Evolutionary conservation across 2,797 vertebrate species (phyloP).

Genomic region (Cossypha polioptera): DNA sequence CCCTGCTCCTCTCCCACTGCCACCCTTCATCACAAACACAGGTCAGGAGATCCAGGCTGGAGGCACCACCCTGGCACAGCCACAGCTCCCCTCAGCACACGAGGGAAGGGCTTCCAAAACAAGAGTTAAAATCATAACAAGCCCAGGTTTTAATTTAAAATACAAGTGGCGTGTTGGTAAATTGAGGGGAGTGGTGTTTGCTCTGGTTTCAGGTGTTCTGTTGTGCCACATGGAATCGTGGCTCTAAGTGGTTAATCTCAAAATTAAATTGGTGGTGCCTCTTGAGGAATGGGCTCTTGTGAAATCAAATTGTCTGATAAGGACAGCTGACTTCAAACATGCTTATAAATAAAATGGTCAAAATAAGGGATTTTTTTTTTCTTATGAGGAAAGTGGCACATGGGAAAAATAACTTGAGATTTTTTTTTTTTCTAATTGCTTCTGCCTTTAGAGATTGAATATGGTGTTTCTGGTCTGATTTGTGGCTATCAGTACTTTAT

Average conservation of each 20-base stretch:
- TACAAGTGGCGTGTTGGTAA: neutral
- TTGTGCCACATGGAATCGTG: accelerated
- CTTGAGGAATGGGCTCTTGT: neutral
- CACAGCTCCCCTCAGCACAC: accelerated
- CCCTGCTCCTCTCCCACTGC: neutral
- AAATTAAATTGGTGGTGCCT: neutral
- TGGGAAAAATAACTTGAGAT: neutral
- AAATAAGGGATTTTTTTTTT: neutral
- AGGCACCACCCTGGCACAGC: neutral
- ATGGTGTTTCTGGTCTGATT: neutral
- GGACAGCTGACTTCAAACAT: neutral
- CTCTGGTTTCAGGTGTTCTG: neutral
- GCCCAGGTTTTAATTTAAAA: neutral
- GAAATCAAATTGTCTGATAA: neutral
- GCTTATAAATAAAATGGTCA: neutral
- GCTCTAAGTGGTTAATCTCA: neutral
- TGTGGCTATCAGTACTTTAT: neutral
- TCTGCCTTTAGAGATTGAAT: neutral
- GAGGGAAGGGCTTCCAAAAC: accelerated
- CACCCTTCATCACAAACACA: neutral
- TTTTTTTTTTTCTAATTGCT: neutral
- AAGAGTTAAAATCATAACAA: accelerated
- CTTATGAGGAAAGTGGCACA: accelerated
- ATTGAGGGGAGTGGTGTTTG: accelerated
- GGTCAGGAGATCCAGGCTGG: accelerated